A percentile compares a stretch with the other conserved stretches of the same genome.
Evolutionary conservation across 2,797 vertebrate genomes (phyloP).

Genomic region (Muscicapa striata): DNA sequence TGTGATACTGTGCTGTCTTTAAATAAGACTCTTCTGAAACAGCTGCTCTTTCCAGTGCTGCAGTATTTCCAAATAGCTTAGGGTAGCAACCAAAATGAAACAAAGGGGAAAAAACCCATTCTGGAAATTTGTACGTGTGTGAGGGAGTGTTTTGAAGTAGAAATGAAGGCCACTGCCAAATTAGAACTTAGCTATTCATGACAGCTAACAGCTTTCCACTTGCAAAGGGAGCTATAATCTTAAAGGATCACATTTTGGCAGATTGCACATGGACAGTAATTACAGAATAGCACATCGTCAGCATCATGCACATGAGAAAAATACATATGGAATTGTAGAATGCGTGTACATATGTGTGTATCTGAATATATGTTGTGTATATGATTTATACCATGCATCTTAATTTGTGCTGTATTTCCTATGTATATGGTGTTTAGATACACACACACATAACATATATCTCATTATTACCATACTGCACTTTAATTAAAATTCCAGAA

Average conservation of each 20-base stretch:
- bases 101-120: background rate
- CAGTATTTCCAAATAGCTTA: background rate
- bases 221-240: background rate
- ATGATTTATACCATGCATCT: background rate
- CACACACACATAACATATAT: fast-evolving
- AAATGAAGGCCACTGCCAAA: background rate
- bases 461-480: background rate
- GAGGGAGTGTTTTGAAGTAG: background rate
- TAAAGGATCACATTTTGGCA: background rate
- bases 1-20: background rate
- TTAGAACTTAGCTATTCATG: background rate
- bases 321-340: background rate
- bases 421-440: background rate
- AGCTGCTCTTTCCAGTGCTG: background rate
- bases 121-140: background rate
- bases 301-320: background rate
- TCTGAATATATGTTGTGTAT: background rate
- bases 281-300: background rate
- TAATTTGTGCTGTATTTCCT: background rate
- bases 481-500: background rate
- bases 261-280: background rate
- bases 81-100: background rate
- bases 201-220: background rate
- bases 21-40: background rate
- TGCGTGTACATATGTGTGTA: background rate